These are phyloP conservation scores for Passer domesticus DNA, from an alignment of 2,113 vertebrate genomes.

Conservation along the genomic window DNA sequence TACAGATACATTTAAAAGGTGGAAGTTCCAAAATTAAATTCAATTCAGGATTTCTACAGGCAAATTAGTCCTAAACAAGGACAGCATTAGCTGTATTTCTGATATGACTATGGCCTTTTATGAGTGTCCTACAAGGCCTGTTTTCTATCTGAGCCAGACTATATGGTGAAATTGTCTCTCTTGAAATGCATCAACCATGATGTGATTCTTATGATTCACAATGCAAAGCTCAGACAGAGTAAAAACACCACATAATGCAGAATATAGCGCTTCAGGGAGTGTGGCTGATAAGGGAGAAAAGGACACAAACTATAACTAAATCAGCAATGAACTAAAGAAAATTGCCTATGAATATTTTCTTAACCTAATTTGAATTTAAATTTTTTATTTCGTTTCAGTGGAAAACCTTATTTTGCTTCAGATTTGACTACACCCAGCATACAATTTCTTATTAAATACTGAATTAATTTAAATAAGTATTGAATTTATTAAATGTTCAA, in stretches of 20 bases:
- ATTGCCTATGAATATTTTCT: conserved; percentile 8
- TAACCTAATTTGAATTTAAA: background rate
- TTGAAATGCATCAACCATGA: background rate
- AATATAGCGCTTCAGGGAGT: background rate
- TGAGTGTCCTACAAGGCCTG: background rate
- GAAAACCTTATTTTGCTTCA: background rate
- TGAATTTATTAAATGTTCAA: background rate
- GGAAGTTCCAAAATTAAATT: background rate
- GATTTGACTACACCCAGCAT: background rate
- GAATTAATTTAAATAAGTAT: background rate
- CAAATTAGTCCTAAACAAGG: background rate
- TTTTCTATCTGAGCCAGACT: background rate
- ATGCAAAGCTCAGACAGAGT: background rate
- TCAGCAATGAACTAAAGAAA: background rate
- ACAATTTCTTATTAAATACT: background rate
- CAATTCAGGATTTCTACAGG: background rate
- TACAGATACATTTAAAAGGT: background rate
- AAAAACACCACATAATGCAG: background rate
- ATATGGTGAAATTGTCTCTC: background rate
- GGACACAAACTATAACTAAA: background rate
- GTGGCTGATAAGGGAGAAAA: background rate
- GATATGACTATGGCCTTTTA: rapidly evolving
- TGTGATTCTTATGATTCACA: background rate
- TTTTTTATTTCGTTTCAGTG: background rate
- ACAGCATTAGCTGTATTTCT: background rate